Evolutionary conservation across 30 jellyfish, hydroid and myxozoan genomes (phyloP).

Genomic region (Chrysaora quinquecirrha): DNA sequence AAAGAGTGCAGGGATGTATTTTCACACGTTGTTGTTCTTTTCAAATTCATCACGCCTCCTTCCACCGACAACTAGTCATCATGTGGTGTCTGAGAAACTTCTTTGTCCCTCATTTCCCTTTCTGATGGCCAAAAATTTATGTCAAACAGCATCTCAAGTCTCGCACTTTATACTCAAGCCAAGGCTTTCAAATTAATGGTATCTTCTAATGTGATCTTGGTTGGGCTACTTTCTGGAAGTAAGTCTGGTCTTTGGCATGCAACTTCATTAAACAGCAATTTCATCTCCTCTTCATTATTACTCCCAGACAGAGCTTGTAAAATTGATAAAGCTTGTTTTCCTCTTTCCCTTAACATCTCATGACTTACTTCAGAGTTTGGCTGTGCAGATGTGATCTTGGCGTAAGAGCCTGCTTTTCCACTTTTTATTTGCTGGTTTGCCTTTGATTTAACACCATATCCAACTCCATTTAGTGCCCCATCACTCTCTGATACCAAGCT

Average conservation of each 20-base stretch:
- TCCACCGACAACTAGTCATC: not conserved
- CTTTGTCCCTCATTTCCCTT: no score
- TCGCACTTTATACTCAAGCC: not conserved
- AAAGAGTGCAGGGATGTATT: no score
- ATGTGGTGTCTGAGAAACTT: no score
- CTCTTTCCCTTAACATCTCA: not conserved
- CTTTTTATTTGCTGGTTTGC: not conserved
- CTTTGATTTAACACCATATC: not conserved
- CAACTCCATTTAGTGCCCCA: not conserved
- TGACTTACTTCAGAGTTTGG: not conserved
- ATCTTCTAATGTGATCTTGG: no score
- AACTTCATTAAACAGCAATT: not conserved
- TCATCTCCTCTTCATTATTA: not conserved
- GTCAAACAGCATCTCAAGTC: slow-evolving; percentile 1
- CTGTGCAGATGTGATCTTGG: not conserved
- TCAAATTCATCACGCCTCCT: no score
- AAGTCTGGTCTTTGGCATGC: not conserved
- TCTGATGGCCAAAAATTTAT: no score
- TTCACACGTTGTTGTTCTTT: no score
- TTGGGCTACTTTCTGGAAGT: not conserved
- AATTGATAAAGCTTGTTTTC: not conserved
- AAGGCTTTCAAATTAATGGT: no score
- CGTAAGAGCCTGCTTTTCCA: not conserved
- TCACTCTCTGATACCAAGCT: not conserved
- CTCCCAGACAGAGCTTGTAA: not conserved